Evolutionary conservation across 2,113 vertebrate species (phyloP), one percentile per base, ranked within the genome.

Genomic region (Empidonax alnorum): DNA sequence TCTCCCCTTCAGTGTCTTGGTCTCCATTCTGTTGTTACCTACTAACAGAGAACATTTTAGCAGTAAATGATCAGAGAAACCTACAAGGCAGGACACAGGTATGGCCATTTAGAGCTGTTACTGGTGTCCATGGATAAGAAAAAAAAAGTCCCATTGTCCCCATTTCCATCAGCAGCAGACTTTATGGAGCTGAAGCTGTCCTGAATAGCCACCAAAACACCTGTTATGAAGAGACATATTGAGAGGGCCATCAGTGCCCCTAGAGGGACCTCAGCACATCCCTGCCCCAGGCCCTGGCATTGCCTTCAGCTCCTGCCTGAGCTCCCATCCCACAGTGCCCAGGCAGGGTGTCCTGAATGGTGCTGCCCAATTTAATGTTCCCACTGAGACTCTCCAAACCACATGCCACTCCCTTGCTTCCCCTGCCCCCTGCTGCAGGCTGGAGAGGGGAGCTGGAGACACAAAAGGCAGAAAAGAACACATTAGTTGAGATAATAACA

Each of bases 181-280:
- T 84, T 46, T 30, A 61, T 35, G 24, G 9, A 47, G 44, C 41
- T 13, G 3, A 68, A 59, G 3, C 28, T 49, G 18, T 44, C 28
- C 28, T 72, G 3, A 25, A 14, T 2, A 20, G 53, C 33, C 15
- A 18, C 16, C 53, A n/a, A n/a, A 84, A 37, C 3, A 5, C 4
- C 11, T 31, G 58, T 9, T 14, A 5, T 11, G 22, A 28, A 58
- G 4, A 18, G 11, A 15, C 2, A 4, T 2, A 4, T 41, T 56
- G 12, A 11, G 56, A 63, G 16, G 27, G 16, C 42, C 27, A 17
- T 20, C 2, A 10, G 9, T 27, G 49, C 5, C 25, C 31, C 25
- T 49, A 0, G 0, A 46, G 27, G 10, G 24, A 6, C 2, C 37
- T 31, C 31, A 56, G 37, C 30, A 61, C 20, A 37, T 3, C 1